phyloP scores from a whole-genome alignment of 2,113 vertebrate species.

The Serinus canaria region DNA sequence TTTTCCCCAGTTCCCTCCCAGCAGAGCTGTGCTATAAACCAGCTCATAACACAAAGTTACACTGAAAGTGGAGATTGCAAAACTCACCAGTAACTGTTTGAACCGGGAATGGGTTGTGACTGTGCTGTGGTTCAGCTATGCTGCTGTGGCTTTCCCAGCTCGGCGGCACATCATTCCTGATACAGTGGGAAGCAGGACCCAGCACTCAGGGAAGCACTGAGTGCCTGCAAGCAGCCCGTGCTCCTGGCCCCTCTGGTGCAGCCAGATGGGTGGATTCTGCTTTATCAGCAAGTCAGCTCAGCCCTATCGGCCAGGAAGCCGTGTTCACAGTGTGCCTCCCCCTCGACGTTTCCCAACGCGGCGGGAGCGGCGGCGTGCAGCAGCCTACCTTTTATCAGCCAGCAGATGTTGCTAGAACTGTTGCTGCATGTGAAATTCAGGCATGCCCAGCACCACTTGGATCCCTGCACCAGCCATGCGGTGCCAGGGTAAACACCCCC shows the following conservation, averaged over 20 bases:
- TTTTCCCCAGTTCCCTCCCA: not conserved
- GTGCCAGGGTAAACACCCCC: constrained; percentile 60
- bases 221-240: not conserved
- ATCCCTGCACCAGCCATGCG: not conserved
- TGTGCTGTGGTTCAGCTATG: not conserved
- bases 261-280: constrained; percentile 55
- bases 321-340: constrained; percentile 23
- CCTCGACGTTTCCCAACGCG: constrained; percentile 19
- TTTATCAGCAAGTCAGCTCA: constrained; percentile 59
- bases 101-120: not conserved
- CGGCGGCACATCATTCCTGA: not conserved
- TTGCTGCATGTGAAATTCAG: constrained; percentile 4
- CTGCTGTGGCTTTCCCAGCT: not conserved
- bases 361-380: not conserved
- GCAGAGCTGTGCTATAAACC: not conserved
- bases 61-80: constrained; percentile 10
- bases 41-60: not conserved
- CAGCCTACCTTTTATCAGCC: constrained; percentile 59
- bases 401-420: constrained; percentile 64
- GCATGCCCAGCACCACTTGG: constrained; percentile 5
- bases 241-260: constrained; percentile 20
- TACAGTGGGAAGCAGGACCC: rapidly evolving
- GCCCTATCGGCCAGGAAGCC: constrained; percentile 63
- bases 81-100: constrained; percentile 22
- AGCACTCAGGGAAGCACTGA: not conserved